Evolutionary conservation across 2,888 invertebrate genomes (phyloP).

Genomic region (Nomada ferruginata): DNA sequence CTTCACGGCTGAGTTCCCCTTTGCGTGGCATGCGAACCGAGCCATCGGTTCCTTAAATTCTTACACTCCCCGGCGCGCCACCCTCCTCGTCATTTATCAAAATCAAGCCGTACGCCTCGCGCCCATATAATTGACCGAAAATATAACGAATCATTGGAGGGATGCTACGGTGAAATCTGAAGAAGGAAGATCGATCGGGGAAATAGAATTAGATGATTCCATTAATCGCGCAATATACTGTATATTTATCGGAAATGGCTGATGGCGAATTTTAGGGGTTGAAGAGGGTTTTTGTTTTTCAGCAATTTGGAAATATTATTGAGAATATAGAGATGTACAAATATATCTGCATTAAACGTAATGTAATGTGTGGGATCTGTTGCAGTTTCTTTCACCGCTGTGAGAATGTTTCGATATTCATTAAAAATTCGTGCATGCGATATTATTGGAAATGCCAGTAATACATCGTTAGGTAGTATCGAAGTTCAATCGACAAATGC

Average conservation of each 20-base stretch:
- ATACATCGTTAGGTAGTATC: too few species aligned
- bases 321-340: too few species aligned
- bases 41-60: conserved; percentile 82
- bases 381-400: too few species aligned
- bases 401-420: too few species aligned
- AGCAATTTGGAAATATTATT: background rate
- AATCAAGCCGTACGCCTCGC: conserved; percentile 74
- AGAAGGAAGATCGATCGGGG: conserved; percentile 3
- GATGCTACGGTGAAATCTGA: conserved; percentile 25
- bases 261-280: background rate
- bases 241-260: background rate
- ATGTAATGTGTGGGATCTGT: too few species aligned
- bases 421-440: too few species aligned
- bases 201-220: background rate
- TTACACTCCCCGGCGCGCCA: conserved; percentile 60
- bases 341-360: too few species aligned
- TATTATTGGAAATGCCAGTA: too few species aligned
- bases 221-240: background rate
- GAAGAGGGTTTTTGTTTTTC: background rate
- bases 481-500: too few species aligned
- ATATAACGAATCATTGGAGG: conserved; percentile 42
- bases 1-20: conserved; percentile 75
- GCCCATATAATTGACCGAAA: conserved; percentile 65
- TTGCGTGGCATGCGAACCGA: conserved; percentile 76
- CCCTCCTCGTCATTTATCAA: conserved; percentile 76